These are phyloP conservation scores for Apis florea DNA, from an alignment of 1,140 invertebrate species.

Conservation along the genomic window DNA sequence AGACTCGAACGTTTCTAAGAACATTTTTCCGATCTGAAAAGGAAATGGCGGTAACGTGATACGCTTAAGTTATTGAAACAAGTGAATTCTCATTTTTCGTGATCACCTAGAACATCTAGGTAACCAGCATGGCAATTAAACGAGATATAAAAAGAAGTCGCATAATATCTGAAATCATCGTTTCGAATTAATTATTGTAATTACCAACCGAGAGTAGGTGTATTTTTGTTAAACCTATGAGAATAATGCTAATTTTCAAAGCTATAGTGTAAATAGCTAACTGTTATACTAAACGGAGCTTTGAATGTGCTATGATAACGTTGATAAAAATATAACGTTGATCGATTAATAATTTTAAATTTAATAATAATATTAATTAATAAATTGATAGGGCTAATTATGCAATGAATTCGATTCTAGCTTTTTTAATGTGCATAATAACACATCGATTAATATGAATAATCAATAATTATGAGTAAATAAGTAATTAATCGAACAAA, in stretches of 20 bases:
- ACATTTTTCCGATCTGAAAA: conserved; percentile 45
- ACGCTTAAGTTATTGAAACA: conserved; percentile 27
- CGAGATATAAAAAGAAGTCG: not conserved
- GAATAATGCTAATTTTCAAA: not conserved
- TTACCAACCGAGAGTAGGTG: conserved; percentile 38
- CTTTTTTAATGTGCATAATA: conserved; percentile 8
- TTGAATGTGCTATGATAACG: conserved; percentile 20
- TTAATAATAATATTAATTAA: not conserved
- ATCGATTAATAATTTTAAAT: conserved; percentile 2
- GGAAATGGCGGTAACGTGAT: conserved; percentile 25
- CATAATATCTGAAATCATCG: not conserved
- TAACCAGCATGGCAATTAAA: not conserved
- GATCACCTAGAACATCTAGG: not conserved
- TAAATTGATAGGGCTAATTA: not conserved
- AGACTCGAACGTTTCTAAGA: not conserved
- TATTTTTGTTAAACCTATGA: conserved; percentile 35
- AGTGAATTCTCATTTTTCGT: conserved; percentile 20
- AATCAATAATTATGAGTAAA: not conserved
- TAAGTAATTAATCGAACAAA: not conserved
- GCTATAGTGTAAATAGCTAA: not conserved
- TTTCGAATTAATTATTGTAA: not conserved
- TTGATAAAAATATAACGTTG: not conserved
- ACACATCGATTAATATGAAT: not conserved
- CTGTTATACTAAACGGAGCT: not conserved
- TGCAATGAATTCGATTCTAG: not conserved